These are phyloP conservation scores for Tyria jacobaeae DNA, from an alignment of 2,888 invertebrate genomes.

Conservation along the genomic window DNA sequence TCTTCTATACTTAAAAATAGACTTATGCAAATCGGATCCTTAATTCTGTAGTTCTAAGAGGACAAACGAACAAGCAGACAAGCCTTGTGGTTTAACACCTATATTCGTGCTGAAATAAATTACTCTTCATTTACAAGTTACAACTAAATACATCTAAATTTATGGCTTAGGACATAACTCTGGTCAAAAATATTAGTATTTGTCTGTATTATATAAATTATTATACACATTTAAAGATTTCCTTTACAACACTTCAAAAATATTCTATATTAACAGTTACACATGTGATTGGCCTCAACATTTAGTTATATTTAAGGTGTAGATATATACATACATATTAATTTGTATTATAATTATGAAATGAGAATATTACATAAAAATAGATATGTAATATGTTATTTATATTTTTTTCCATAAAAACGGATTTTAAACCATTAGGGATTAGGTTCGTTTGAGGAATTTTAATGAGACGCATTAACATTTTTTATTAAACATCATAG, in stretches of 20 bases:
- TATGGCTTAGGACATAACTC: neutral
- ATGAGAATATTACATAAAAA: slow-evolving; percentile 3
- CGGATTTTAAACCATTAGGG: neutral
- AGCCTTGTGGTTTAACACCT: neutral
- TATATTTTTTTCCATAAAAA: neutral
- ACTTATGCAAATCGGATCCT: neutral
- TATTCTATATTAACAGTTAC: slow-evolving; percentile 32
- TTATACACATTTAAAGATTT: neutral
- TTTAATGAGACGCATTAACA: neutral
- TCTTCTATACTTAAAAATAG: too few relatives aligned
- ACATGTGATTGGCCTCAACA: slow-evolving; percentile 36
- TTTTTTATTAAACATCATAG: neutral
- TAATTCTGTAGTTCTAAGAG: neutral
- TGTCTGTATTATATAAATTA: neutral
- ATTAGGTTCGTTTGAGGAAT: neutral
- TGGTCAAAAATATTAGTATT: neutral
- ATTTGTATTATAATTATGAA: too few relatives aligned
- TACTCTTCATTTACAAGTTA: neutral
- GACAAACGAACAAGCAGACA: neutral
- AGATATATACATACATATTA: neutral
- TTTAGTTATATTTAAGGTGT: slow-evolving; percentile 18
- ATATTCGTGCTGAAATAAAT: too few relatives aligned
- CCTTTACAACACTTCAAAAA: slow-evolving; percentile 34
- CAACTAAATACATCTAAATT: neutral
- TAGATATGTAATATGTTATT: neutral